These are phyloP conservation scores for Chrysocyon brachyurus DNA, from an alignment of 2,797 vertebrate genomes.

Conservation along the genomic window DNA sequence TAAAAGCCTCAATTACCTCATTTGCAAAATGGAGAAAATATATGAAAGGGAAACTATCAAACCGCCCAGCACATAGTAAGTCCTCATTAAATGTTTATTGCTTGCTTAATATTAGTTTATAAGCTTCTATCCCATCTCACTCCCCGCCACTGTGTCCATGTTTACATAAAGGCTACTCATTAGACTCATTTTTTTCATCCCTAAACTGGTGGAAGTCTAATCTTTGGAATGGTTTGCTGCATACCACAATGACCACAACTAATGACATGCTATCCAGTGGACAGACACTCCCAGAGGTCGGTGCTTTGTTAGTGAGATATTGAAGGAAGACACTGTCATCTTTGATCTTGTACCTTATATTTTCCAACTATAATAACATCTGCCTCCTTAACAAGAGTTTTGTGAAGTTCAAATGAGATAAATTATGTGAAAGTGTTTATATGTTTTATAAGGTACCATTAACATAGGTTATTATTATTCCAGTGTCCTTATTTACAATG, in stretches of 20 bases:
- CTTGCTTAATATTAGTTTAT: conserved; percentile 66
- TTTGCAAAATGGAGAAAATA: conserved; percentile 22
- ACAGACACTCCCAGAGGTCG: conserved; percentile 44
- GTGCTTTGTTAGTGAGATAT: conserved; percentile 60
- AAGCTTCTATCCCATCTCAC: conserved; percentile 55
- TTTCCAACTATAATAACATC: conserved; percentile 53
- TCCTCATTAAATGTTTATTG: conserved; percentile 73
- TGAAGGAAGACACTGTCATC: conserved; percentile 59
- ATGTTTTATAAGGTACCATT: background rate
- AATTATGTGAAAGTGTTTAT: conserved; percentile 59
- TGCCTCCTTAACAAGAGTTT: conserved; percentile 53
- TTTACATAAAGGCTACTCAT: conserved; percentile 53
- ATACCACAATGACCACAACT: conserved; percentile 73
- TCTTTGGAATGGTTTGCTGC: conserved; percentile 68
- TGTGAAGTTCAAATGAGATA: conserved; percentile 62
- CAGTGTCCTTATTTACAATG: conserved; percentile 17
- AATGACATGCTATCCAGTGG: conserved; percentile 69
- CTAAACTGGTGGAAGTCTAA: conserved; percentile 63
- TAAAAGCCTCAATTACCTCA: conserved; percentile 39
- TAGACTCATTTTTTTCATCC: conserved; percentile 72
- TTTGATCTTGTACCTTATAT: conserved; percentile 44
- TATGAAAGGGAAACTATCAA: background rate
- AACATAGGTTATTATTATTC: background rate
- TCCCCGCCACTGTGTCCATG: background rate
- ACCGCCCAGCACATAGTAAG: background rate